Conservation (phyloP, 2,113 vertebrate species). For the Oxygymnocypris stewartii region DNA sequence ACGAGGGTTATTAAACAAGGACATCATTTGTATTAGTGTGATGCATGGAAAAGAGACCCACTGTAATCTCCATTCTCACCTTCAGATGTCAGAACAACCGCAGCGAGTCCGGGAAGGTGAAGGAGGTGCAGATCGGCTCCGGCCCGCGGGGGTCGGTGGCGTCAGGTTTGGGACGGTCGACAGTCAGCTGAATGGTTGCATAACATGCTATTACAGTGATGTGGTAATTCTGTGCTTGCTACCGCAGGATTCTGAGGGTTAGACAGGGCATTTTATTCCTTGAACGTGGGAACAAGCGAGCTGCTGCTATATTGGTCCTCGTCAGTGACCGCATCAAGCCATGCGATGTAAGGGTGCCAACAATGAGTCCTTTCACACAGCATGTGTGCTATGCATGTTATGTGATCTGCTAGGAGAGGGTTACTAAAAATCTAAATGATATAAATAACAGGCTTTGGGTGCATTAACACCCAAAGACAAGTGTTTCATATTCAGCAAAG, state of each 20-base stretch:
- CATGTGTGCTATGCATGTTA: not conserved
- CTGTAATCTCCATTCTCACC: not conserved
- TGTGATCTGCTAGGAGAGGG: not conserved
- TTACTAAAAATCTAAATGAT: not conserved
- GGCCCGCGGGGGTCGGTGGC: not conserved
- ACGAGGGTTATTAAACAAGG: not conserved
- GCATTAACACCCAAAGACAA: not conserved
- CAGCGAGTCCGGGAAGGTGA: not conserved
- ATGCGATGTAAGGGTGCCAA: not conserved
- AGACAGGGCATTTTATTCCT: not conserved
- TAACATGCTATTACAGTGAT: not conserved
- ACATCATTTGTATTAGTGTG: not conserved
- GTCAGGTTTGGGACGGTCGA: not conserved
- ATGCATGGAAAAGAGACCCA: not conserved
- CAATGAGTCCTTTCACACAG: conserved; percentile 10
- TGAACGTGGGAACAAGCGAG: not conserved
- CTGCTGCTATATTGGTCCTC: conserved; percentile 1
- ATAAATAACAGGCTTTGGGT: not conserved
- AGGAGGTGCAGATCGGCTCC: not conserved
- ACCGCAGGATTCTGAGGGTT: not conserved
- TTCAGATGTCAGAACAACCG: not conserved
- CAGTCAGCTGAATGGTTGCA: not conserved
- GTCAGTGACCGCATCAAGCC: not conserved
- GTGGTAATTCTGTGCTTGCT: conserved; percentile 6
- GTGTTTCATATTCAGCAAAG: not conserved